Evolutionary conservation across 2,888 invertebrate species (phyloP).

Genomic region (Iselma pallidipennis): DNA sequence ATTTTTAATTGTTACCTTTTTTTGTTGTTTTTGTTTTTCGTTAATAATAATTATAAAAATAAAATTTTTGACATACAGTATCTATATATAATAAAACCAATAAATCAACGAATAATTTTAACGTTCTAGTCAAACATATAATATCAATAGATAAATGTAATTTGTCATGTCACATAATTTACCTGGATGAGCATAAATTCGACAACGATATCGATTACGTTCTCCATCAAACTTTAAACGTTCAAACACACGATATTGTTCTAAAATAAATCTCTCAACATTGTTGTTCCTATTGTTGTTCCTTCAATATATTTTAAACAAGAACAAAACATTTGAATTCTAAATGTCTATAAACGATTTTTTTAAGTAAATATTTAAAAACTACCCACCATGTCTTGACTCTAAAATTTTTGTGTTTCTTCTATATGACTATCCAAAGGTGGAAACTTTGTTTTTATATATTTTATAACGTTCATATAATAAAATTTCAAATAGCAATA

Average conservation of each 20-base stretch:
- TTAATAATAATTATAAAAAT: background rate
- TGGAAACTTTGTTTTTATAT: background rate
- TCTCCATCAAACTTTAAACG: background rate
- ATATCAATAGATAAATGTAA: background rate
- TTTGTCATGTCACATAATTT: constrained; percentile 6
- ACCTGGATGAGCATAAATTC: constrained; percentile 5
- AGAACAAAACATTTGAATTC: too few relatives aligned
- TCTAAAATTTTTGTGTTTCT: background rate
- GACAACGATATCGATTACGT: background rate
- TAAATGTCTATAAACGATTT: too few relatives aligned
- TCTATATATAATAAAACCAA: background rate
- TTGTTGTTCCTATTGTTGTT: background rate
- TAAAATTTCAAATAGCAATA: background rate
- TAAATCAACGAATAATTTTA: constrained; percentile 1
- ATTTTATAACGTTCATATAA: background rate
- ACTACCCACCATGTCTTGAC: background rate
- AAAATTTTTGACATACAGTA: background rate
- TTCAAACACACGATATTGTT: background rate
- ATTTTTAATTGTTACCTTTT: constrained; percentile 10
- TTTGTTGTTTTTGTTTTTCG: constrained; percentile 4
- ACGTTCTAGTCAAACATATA: background rate
- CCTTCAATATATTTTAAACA: too few relatives aligned
- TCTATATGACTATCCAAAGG: background rate
- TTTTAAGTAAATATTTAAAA: background rate
- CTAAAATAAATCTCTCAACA: background rate